A percentile compares a stretch with the other conserved stretches of the same genome.
phyloP scores from a whole-genome alignment of 2,797 vertebrate genomes.

The Protosalanx chinensis region DNA sequence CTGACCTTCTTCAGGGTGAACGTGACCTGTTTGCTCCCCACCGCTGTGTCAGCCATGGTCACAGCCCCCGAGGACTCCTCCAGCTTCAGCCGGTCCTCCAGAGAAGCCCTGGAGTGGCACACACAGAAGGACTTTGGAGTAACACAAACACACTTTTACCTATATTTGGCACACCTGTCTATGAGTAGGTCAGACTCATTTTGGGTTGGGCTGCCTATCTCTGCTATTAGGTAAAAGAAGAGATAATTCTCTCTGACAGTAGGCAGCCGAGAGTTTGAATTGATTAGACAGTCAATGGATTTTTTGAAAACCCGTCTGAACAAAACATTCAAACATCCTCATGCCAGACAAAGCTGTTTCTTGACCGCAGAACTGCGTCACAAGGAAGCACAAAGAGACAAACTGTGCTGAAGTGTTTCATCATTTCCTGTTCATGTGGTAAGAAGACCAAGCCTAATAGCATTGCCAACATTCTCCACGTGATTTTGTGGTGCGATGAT shows the following conservation, averaged over 20 bases:
- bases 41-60: conserved; percentile 75
- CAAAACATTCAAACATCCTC: too few relatives aligned
- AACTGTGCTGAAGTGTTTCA: too few relatives aligned
- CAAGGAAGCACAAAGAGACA: too few relatives aligned
- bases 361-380: too few relatives aligned
- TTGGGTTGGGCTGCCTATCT: background rate
- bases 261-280: too few relatives aligned
- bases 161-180: conserved; percentile 15
- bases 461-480: background rate
- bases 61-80: conserved; percentile 81
- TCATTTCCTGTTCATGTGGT: too few relatives aligned
- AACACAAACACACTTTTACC: background rate
- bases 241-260: too few relatives aligned
- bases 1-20: conserved; percentile 92
- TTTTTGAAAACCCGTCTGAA: too few relatives aligned
- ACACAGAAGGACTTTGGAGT: conserved; percentile 11
- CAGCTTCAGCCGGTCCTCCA: conserved; percentile 88
- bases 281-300: too few relatives aligned
- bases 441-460: too few relatives aligned
- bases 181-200: background rate
- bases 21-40: conserved; percentile 95
- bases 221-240: background rate
- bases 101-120: conserved; percentile 76
- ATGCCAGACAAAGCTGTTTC: too few relatives aligned
- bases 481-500: background rate